Evolutionary conservation across 2,113 vertebrate genomes (phyloP), one percentile per base, ranked within the genome.

Genomic region (Indicator maculatus): DNA sequence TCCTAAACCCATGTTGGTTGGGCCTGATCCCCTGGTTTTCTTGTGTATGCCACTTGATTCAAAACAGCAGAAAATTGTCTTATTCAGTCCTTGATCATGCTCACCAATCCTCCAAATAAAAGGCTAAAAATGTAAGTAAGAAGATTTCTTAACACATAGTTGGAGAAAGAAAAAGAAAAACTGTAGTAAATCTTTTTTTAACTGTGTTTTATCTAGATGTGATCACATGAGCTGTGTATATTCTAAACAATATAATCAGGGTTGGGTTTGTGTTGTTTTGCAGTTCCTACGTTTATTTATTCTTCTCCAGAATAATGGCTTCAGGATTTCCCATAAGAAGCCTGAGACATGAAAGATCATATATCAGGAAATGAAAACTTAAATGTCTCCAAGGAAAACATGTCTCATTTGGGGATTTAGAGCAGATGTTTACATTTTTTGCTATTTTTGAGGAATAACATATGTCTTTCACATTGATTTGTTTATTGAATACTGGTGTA

Each of bases 361-460:
- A 90, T 53, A 95, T 78, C 91, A 97, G 96, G 93, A 97, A 97
- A 97, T 89, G 83, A 96, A 95, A 95, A 89, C 80, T 83, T 93
- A 85, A 92, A 93, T 95, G 71, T 95, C 93, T 78, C 5, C 5
- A 95, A 91, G 81, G 93, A 96, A 94, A 95, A 91, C 47, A 41
- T 4, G 1, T 86, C 94, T 95, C 72, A 63, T 80, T 93, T 77
- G 41, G 56, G 77, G 59, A 73, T 95, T 93, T 93, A 89, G 72
- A 96, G 79, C 93, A 94, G 83, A 94, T 89, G 88, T 95, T 96
- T 93, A 88, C n/a, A 81, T 95, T 96, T 95, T 93, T 94, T 90
- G 11, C 65, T 95, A 39, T 0, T 84, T 95, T 88, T 90, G 88
- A 94, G 69, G 66, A 87, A 90, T 75, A 93, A 56, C 85, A 78